These are phyloP conservation scores for Apus apus DNA, from an alignment of 2,113 vertebrate genomes.

Conservation along the genomic window DNA sequence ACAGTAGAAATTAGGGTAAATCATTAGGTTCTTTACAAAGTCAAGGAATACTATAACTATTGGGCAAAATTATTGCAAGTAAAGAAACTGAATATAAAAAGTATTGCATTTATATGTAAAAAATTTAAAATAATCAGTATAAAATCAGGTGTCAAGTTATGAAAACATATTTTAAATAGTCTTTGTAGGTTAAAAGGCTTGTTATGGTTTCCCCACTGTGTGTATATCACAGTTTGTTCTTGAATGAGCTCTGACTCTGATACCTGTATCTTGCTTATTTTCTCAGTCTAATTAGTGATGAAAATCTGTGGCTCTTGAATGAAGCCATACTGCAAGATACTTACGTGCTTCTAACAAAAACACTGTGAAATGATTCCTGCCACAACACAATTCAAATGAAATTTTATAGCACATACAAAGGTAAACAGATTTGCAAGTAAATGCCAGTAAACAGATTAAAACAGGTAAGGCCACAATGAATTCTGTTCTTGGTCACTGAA, in stretches of 20 bases:
- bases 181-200: slow-evolving; percentile 42
- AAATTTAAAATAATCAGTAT: slow-evolving; percentile 43
- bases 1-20: slow-evolving; percentile 47
- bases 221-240: slow-evolving; percentile 26
- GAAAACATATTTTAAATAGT: slow-evolving; percentile 52
- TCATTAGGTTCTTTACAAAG: slow-evolving; percentile 45
- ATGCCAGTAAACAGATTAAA: slow-evolving; percentile 74
- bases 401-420: slow-evolving; percentile 48
- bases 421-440: slow-evolving; percentile 68
- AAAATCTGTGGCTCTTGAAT: slow-evolving; percentile 54
- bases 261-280: not conserved
- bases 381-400: slow-evolving; percentile 9
- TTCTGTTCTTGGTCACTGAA: slow-evolving; percentile 76
- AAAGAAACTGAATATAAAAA: slow-evolving; percentile 59
- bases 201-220: slow-evolving; percentile 12
- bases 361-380: slow-evolving; percentile 46
- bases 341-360: slow-evolving; percentile 42
- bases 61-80: slow-evolving; percentile 38
- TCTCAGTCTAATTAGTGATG: slow-evolving; percentile 28
- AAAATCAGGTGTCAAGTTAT: slow-evolving; percentile 50
- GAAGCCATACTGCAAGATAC: slow-evolving; percentile 22
- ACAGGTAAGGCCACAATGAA: slow-evolving; percentile 82
- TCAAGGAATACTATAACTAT: slow-evolving; percentile 16
- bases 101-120: slow-evolving; percentile 63
- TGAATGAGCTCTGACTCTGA: slow-evolving; percentile 7